phyloP scores from a whole-genome alignment of 2,888 invertebrate species.

The Laothoe populi region DNA sequence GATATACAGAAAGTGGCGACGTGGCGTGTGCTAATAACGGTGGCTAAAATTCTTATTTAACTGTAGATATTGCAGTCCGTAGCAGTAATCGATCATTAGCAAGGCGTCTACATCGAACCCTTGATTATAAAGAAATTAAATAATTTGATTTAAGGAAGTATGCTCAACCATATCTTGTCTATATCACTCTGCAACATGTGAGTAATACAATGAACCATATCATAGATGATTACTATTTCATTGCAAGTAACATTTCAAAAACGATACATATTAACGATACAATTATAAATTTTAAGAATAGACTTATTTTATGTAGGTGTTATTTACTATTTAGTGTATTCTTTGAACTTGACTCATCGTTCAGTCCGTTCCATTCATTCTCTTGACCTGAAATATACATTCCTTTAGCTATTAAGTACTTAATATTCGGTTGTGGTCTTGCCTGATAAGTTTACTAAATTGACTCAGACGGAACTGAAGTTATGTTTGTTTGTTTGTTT shows the following conservation, averaged over 20 bases:
- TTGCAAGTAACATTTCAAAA: constrained; percentile 15
- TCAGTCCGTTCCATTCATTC: constrained; percentile 64
- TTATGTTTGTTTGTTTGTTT: too few relatives aligned
- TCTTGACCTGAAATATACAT: constrained; percentile 70
- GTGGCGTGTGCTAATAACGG: constrained; percentile 64
- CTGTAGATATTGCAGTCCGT: constrained; percentile 27
- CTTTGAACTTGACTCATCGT: constrained; percentile 53
- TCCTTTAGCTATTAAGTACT: constrained; percentile 84
- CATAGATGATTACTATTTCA: constrained; percentile 17
- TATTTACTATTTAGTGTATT: constrained; percentile 53
- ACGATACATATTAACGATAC: constrained; percentile 21
- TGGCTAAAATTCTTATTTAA: constrained; percentile 50
- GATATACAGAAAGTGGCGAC: constrained; percentile 53
- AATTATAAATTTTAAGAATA: constrained; percentile 34
- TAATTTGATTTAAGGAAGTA: constrained; percentile 44
- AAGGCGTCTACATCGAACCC: constrained; percentile 22
- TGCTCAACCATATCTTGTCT: constrained; percentile 56
- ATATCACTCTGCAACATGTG: constrained; percentile 35
- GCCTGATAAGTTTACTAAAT: constrained; percentile 84
- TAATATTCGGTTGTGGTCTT: constrained; percentile 86
- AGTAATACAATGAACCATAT: constrained; percentile 30
- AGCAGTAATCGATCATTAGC: neutral
- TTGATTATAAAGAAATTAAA: constrained; percentile 16
- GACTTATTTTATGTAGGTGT: constrained; percentile 46
- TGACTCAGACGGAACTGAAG: constrained; percentile 80